phyloP scores from a whole-genome alignment of 2,797 vertebrate species.

The Agapornis canus region DNA sequence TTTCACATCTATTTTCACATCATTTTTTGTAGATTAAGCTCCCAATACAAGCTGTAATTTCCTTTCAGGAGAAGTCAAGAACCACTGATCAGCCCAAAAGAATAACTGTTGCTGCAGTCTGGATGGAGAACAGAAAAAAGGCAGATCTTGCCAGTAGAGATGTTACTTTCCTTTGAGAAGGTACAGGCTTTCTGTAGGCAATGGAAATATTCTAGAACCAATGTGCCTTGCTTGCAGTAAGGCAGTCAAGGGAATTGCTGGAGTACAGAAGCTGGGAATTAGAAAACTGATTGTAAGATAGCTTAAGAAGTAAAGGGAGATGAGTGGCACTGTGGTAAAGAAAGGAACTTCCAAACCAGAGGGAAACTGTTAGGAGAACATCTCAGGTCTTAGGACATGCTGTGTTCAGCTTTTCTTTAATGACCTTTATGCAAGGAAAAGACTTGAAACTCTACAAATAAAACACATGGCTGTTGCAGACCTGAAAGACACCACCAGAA shows the following conservation, averaged over 20 bases:
- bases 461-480: accelerated
- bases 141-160: neutral
- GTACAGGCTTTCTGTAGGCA: neutral
- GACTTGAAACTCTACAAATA: neutral
- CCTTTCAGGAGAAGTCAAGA: neutral
- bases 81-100: neutral
- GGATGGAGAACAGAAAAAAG: neutral
- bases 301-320: neutral
- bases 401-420: neutral
- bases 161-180: slow-evolving; percentile 20
- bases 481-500: neutral
- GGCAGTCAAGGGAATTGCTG: neutral
- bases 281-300: accelerated
- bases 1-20: neutral
- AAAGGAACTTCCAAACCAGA: neutral
- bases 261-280: neutral
- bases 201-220: neutral
- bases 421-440: neutral
- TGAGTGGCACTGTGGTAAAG: neutral
- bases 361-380: neutral
- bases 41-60: neutral
- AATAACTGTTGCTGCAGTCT: neutral
- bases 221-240: neutral
- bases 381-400: neutral
- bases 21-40: neutral